Conservation (phyloP, 1,140 invertebrate species). For the Carposina sasakii region DNA sequence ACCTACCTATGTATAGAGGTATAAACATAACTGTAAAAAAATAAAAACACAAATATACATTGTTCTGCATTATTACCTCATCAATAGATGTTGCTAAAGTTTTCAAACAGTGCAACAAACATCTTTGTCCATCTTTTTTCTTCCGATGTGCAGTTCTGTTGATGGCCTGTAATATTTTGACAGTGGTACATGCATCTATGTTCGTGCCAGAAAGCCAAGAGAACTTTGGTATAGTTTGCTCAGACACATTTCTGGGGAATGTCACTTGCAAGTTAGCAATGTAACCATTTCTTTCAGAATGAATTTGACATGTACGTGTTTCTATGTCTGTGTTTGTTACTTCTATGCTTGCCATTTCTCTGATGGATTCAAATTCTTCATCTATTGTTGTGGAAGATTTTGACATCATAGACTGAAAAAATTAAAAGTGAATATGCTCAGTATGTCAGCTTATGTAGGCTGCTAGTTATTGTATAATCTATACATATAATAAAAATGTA, state of each 20-base stretch:
- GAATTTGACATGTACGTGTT: constrained; percentile 81
- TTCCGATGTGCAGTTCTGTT: constrained; percentile 66
- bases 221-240: constrained; percentile 66
- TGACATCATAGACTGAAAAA: too few relatives aligned
- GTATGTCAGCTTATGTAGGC: too few relatives aligned
- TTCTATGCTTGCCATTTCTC: constrained; percentile 88
- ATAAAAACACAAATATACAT: constrained; percentile 1
- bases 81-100: constrained; percentile 63
- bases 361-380: constrained; percentile 88
- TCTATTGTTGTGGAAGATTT: constrained; percentile 69
- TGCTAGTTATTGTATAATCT: too few relatives aligned
- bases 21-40: neutral
- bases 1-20: neutral
- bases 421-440: too few relatives aligned
- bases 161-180: constrained; percentile 68
- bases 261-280: constrained; percentile 83
- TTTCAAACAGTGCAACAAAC: constrained; percentile 65
- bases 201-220: constrained; percentile 68
- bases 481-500: too few relatives aligned
- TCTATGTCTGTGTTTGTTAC: constrained; percentile 87
- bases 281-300: constrained; percentile 81
- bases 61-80: too few relatives aligned
- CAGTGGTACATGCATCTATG: constrained; percentile 60
- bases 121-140: constrained; percentile 61
- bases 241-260: constrained; percentile 84